These are phyloP conservation scores for Bradysia coprophila DNA, from an alignment of 1,140 invertebrate species.

Conservation along the genomic window DNA sequence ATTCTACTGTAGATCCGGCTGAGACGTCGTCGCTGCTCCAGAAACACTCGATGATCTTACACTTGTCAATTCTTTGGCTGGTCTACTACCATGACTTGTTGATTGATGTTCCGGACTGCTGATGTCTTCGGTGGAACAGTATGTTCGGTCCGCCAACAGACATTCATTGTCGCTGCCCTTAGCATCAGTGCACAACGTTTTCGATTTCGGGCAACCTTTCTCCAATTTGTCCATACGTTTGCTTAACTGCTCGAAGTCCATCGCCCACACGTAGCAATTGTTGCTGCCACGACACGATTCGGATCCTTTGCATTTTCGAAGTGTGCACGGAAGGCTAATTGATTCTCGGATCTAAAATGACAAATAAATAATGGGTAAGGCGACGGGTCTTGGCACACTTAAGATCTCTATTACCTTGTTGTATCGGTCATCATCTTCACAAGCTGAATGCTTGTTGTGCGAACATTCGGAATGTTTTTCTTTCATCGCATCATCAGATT, in stretches of 20 bases:
- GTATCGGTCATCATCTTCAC: not conserved
- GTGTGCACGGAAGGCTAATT: slow-evolving; percentile 2
- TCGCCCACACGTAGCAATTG: slow-evolving; percentile 1
- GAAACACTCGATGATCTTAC: too few relatives aligned
- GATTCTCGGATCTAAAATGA: not conserved
- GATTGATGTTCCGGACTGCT: not conserved
- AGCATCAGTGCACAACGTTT: not conserved
- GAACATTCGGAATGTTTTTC: not conserved
- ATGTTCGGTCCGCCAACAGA: not conserved
- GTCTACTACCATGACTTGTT: too few relatives aligned
- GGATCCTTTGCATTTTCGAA: not conserved
- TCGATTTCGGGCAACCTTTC: not conserved
- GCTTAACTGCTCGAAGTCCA: not conserved
- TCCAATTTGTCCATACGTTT: not conserved
- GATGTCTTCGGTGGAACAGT: not conserved
- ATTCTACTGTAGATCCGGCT: too few relatives aligned
- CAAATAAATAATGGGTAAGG: not conserved
- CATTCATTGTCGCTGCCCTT: slow-evolving; percentile 1
- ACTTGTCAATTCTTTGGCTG: too few relatives aligned
- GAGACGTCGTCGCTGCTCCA: too few relatives aligned
- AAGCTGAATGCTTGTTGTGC: not conserved
- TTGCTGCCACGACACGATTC: slow-evolving; percentile 2
- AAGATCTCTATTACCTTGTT: not conserved
- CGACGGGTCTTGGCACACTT: too few relatives aligned
- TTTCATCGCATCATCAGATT: not conserved